Conservation (phyloP, 2,113 vertebrate species). For the Muntiacus reevesi region DNA sequence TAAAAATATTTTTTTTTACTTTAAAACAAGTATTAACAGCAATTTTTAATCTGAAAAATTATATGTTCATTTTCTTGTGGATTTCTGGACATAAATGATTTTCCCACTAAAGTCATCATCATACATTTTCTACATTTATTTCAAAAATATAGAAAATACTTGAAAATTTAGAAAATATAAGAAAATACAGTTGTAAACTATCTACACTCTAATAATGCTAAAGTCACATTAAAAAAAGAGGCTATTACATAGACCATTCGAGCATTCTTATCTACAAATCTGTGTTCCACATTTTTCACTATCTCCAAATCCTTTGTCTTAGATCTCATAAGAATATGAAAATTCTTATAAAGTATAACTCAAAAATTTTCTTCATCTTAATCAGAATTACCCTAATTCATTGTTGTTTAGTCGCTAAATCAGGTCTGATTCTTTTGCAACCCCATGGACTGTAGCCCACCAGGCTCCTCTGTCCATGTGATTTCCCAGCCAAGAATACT, state of each 20-base stretch:
- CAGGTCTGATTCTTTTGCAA: background rate
- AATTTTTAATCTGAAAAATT: background rate
- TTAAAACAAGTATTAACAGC: background rate
- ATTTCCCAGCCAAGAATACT: background rate
- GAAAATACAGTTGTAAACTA: background rate
- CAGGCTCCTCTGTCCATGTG: background rate
- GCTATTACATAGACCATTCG: no score
- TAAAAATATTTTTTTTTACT: background rate
- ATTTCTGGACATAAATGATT: background rate
- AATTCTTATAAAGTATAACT: background rate
- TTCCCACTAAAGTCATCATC: background rate
- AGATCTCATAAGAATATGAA: background rate
- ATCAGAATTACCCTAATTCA: background rate
- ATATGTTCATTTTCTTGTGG: background rate
- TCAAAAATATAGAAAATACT: background rate
- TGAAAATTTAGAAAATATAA: background rate
- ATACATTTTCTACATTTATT: background rate
- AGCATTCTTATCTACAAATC: background rate
- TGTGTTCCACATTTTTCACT: background rate
- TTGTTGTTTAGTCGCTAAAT: background rate
- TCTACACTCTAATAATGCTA: background rate
- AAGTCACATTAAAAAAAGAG: background rate
- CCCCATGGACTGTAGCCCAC: background rate
- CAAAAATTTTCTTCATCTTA: background rate
- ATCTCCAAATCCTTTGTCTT: background rate